phyloP scores from a whole-genome alignment of 2,113 vertebrate species.

The Antennarius striatus region DNA sequence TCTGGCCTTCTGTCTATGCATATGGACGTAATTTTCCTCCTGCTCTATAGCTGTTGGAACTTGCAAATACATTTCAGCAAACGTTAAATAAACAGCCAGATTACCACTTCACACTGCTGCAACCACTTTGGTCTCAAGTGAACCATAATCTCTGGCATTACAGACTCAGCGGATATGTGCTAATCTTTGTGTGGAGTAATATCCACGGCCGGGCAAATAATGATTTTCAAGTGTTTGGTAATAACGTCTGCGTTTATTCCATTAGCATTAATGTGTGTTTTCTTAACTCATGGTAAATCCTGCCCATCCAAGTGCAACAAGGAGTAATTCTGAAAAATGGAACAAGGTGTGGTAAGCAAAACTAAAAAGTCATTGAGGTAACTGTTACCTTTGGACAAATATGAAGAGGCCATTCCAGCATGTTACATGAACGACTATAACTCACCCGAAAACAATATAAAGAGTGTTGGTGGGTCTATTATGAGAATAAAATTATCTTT shows the following conservation, averaged over 20 bases:
- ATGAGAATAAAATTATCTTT: neutral
- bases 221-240: slow-evolving; percentile 47
- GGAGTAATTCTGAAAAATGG: slow-evolving; percentile 57
- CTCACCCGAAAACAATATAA: slow-evolving; percentile 6
- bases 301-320: slow-evolving; percentile 62
- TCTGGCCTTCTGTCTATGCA: slow-evolving; percentile 54
- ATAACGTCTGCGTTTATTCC: slow-evolving; percentile 53
- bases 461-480: slow-evolving; percentile 1
- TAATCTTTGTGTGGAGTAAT: slow-evolving; percentile 56
- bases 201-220: slow-evolving; percentile 45
- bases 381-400: slow-evolving; percentile 57
- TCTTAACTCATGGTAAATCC: slow-evolving; percentile 39
- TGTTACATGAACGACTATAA: slow-evolving; percentile 15
- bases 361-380: slow-evolving; percentile 47
- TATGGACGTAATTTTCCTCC: slow-evolving; percentile 72
- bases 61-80: slow-evolving; percentile 67
- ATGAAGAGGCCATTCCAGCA: slow-evolving; percentile 16
- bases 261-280: slow-evolving; percentile 46
- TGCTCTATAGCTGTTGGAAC: slow-evolving; percentile 52
- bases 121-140: slow-evolving; percentile 67
- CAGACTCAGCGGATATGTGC: slow-evolving; percentile 39
- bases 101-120: slow-evolving; percentile 71
- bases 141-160: slow-evolving; percentile 57
- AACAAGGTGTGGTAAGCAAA: slow-evolving; percentile 56
- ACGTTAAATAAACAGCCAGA: slow-evolving; percentile 74